Evolutionary conservation across 2,113 vertebrate genomes (phyloP).

Genomic region (Motacilla tschutschensis): DNA sequence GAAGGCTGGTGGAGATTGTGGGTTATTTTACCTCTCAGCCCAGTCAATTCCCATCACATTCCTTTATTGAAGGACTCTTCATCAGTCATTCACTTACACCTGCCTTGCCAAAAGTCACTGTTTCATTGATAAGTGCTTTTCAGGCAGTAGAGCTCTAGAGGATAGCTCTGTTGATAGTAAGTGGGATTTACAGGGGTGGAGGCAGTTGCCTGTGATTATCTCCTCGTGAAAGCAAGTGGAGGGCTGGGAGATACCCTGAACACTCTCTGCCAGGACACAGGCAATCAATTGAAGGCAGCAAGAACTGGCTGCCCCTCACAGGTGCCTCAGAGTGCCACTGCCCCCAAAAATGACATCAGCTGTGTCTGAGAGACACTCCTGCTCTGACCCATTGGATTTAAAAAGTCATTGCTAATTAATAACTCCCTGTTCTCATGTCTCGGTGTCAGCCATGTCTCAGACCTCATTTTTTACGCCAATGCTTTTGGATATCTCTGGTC

Average conservation of each 20-base stretch:
- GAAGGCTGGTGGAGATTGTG: neutral
- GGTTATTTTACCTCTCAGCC: neutral
- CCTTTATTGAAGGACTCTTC: slow-evolving; percentile 16
- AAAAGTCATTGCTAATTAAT: slow-evolving; percentile 5
- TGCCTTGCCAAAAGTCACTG: slow-evolving; percentile 49
- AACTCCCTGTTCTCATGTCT: neutral
- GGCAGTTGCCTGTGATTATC: neutral
- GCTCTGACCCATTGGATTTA: neutral
- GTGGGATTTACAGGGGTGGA: slow-evolving; percentile 31
- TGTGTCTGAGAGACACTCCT: neutral
- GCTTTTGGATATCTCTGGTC: neutral
- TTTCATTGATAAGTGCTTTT: slow-evolving; percentile 47
- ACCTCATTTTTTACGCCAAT: neutral
- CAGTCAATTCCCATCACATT: slow-evolving; percentile 27
- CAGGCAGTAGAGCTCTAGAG: slow-evolving; percentile 17
- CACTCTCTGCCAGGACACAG: neutral
- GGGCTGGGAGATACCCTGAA: neutral
- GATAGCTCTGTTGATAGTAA: slow-evolving; percentile 26
- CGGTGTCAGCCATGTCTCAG: neutral
- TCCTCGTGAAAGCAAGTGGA: slow-evolving; percentile 15
- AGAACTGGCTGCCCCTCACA: neutral
- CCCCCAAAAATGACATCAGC: neutral
- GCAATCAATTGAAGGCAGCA: neutral
- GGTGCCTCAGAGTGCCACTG: neutral
- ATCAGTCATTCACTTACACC: slow-evolving; percentile 49